Percentiles rank a stretch among this genome's conserved stretches.
Conservation (phyloP, 2,113 vertebrate genomes). For the Myodes glareolus region DNA sequence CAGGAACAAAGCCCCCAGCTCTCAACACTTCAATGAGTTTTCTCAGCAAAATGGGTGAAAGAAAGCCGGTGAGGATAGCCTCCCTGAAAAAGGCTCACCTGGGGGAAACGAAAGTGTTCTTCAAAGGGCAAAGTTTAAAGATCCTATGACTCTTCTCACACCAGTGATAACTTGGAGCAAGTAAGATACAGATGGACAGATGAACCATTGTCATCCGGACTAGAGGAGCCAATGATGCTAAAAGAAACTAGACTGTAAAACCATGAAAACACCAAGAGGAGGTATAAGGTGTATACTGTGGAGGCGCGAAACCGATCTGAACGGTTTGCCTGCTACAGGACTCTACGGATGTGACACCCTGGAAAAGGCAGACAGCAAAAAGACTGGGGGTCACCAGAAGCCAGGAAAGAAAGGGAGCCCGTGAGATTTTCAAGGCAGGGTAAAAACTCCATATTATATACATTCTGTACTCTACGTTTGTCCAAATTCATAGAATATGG, state of each 20-base stretch:
- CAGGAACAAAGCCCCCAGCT: not conserved
- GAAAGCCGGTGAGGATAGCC: not conserved
- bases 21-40: not conserved
- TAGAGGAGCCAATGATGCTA: not conserved
- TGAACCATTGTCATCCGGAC: not conserved
- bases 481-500: not conserved
- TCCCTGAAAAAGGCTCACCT: not conserved
- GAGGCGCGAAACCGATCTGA: not conserved
- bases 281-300: not conserved
- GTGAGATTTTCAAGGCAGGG: not conserved
- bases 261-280: not conserved
- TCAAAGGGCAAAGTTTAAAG: not conserved
- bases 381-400: not conserved
- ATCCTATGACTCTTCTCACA: not conserved
- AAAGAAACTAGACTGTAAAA: not conserved
- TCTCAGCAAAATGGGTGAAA: not conserved
- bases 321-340: not conserved
- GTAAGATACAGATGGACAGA: not conserved
- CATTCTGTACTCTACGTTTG: not conserved
- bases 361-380: not conserved
- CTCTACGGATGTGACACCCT: not conserved
- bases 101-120: not conserved
- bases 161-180: not conserved
- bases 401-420: accelerated
- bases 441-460: not conserved